phyloP scores from a whole-genome alignment of 1,140 invertebrate species.

The Anthonomus grandis region DNA sequence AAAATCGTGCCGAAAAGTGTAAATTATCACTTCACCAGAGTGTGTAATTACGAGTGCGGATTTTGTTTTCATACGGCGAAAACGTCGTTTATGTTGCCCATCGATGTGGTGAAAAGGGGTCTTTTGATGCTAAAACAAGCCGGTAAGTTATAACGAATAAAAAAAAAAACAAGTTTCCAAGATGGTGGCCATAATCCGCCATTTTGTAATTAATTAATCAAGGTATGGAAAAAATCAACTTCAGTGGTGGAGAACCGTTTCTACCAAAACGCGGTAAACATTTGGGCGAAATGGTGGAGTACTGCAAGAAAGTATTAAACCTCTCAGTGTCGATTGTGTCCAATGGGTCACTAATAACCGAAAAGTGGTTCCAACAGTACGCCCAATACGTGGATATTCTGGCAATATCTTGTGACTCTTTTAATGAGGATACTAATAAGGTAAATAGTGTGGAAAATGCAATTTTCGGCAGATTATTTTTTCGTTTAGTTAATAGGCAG shows the following conservation, averaged over 20 bases:
- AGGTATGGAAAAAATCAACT: conserved; percentile 53
- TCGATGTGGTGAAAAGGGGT: conserved; percentile 48
- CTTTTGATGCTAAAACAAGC: conserved; percentile 42
- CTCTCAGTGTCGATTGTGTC: conserved; percentile 51
- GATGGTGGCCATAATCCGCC: too few species aligned
- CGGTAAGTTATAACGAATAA: conserved; percentile 36
- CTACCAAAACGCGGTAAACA: conserved; percentile 39
- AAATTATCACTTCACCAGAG: conserved; percentile 51
- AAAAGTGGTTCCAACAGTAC: conserved; percentile 47
- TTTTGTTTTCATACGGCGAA: conserved; percentile 53
- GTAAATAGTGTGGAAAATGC: conserved; percentile 15
- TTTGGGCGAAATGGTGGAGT: conserved; percentile 49
- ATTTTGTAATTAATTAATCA: conserved; percentile 10
- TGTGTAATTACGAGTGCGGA: conserved; percentile 50
- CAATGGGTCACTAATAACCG: conserved; percentile 49
- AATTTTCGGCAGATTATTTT: neutral
- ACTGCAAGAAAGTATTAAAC: conserved; percentile 45
- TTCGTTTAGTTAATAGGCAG: conserved; percentile 44
- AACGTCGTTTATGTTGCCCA: conserved; percentile 46
- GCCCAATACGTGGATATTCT: conserved; percentile 49
- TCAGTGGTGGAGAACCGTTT: conserved; percentile 52
- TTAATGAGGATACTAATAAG: conserved; percentile 48
- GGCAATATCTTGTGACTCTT: conserved; percentile 51
- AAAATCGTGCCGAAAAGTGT: conserved; percentile 46
- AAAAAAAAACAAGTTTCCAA: neutral